Evolutionary conservation across 2,888 invertebrate species (phyloP), one percentile per base, ranked within the genome.

Genomic region (Steinernema hermaphroditum): DNA sequence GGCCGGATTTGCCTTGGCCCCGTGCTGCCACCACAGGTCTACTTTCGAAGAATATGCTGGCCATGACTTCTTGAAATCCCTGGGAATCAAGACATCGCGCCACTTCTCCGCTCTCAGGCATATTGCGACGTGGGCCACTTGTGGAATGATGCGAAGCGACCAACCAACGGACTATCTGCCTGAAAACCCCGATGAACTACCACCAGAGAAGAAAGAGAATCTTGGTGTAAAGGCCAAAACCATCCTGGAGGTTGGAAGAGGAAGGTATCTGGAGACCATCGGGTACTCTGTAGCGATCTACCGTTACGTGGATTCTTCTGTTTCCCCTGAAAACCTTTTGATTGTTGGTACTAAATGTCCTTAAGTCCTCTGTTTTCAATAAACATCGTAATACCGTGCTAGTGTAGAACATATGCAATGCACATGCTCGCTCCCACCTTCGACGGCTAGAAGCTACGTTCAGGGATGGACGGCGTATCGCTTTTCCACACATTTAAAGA

Each of bases 1-100:
- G 19, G 75, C 73, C 22, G 80, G 80, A 54, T 79, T 83, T 19
- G 75, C 81, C 27, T 71, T 84, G 2, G 78, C 81, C 0, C 83
- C 84, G 0, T 84, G 84, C 71, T 84, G 84, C 71, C 82, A 82
- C 75, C 84, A 84, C 74, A 84, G 80, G 71, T 76, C 78, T 8
- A 71, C 79, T 50, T 78, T 75, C 37, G 75, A 72, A 4, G 82
- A 83, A 73, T 83, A 80, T 68, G 76, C 76, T 68, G 83, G 82
- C 0, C 73, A 68, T 27, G 76, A 74, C 16, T 80, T 78, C 27
- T 74, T 83, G 50, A 41, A 70, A 24, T 70, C 74, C 49, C 69
- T 78, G 68, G 77, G 71, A 29, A 78, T 84, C 70, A 57, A 76
- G 34, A 50, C 77, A 0, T 75, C 73, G 9, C 76, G 70, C 16